Conservation (phyloP, 2,113 vertebrate genomes). For the Tragelaphus strepsiceros region DNA sequence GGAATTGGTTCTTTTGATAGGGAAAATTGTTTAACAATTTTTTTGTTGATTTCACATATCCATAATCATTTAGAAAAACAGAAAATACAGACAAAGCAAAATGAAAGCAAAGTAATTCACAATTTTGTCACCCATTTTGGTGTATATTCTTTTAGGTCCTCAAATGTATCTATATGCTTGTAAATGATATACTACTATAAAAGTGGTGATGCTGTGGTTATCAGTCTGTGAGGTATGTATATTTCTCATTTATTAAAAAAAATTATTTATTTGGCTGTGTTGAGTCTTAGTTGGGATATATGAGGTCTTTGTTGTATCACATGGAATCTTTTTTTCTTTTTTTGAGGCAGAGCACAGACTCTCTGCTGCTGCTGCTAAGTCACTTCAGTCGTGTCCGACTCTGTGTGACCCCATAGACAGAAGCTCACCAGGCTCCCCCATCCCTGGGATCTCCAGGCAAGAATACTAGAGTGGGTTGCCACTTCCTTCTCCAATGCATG, state of each 20-base stretch:
- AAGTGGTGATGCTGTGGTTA: neutral
- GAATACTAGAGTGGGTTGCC: no score
- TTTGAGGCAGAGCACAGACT: neutral
- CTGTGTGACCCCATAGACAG: no score
- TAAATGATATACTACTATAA: neutral
- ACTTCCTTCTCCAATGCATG: no score
- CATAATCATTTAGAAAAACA: neutral
- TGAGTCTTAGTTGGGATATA: neutral
- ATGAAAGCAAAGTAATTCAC: neutral
- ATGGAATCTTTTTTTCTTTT: neutral
- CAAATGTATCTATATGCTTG: neutral
- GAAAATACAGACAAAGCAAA: neutral
- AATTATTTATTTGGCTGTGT: neutral
- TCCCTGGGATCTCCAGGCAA: no score
- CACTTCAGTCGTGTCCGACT: no score
- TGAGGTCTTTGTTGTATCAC: neutral
- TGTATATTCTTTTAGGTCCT: neutral
- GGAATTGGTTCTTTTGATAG: neutral
- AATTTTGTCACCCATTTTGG: neutral
- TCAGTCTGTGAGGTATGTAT: neutral
- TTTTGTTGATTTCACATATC: neutral
- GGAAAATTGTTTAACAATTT: neutral
- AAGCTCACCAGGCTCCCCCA: no score
- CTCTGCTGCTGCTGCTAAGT: no score
- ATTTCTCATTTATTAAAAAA: neutral